Percentiles rank a stretch among this genome's conserved stretches.
Evolutionary conservation across 2,113 vertebrate species (phyloP).

Genomic region (Pteronura brasiliensis): DNA sequence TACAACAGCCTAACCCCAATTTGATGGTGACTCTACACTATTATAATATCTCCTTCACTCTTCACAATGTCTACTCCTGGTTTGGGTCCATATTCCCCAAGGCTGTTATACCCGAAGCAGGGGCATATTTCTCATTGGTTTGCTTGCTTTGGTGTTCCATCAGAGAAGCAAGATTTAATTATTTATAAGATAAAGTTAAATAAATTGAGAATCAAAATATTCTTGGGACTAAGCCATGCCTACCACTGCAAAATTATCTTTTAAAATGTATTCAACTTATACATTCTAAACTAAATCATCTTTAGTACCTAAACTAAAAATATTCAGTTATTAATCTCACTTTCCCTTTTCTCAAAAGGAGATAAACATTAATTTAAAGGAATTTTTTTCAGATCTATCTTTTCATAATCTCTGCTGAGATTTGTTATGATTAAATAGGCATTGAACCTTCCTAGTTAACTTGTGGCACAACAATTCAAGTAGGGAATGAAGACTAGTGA

Average conservation of each 20-base stretch:
- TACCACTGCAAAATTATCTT: neutral
- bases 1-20: neutral
- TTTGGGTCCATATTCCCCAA: neutral
- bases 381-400: neutral
- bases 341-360: neutral
- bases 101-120: neutral
- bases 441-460: neutral
- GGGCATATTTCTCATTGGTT: neutral
- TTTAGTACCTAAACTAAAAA: conserved; percentile 2
- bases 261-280: neutral
- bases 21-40: neutral
- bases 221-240: neutral
- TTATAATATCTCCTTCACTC: neutral
- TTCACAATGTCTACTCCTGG: neutral
- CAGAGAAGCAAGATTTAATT: neutral
- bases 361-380: neutral
- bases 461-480: neutral
- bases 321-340: neutral
- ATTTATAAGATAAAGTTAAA: neutral
- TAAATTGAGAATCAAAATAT: neutral
- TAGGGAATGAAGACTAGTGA: neutral
- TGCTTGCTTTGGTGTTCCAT: neutral
- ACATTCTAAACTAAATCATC: conserved; percentile 17
- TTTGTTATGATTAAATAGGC: neutral
- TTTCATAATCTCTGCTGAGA: neutral